Base-by-base conservation (phyloP, 2,888 invertebrate genomes). In the Torymus tubicola region DNA sequence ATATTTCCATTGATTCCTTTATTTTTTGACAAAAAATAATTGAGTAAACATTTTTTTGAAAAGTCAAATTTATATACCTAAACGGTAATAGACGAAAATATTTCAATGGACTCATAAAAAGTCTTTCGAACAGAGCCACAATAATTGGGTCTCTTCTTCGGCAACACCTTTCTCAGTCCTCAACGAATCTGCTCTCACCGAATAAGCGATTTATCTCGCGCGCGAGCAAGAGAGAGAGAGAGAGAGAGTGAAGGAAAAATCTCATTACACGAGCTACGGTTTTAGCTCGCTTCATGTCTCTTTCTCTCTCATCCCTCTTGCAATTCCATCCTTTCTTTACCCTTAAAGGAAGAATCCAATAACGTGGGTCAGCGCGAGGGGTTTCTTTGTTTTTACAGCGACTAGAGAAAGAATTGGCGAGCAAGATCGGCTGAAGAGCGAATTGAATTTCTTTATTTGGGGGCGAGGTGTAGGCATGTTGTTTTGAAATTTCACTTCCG, bases 341-440 rank as follows among this genome's bases (percentile, higher is more conserved):
- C 21, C 64, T 64, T 69, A 77, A 63, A 70, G 77, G 64, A 52
- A 69, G 57, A 63, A 77, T 77, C 77, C 77, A 77, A 77, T 78
- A 78, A 72, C 78, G 60, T 60, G 53, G 72, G 78, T 65, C 67
- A 72, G 78, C 71, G 67, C 67, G 16, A n/a, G 18, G 3, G 24
- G 24, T 3, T 21, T 60, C 55, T 68, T 73, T 69, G 64, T 74
- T 74, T 74, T 79, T 79, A 70, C 58, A 74, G 42, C 58, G 24
- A 1, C 58, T 53, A 13, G n/a, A 63, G 14, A 10, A 31, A 75
- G 69, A 65, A 68, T 31, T 24, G 18, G 61, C 57, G 16, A 24
- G 24, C 2, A 69, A 63, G 60, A 61, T 68, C 63, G 21, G 12
- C 31, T 13, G 14, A 55, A 4, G 53, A 76, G 63, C 63, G 53